These are phyloP conservation scores for Octodon degus DNA, from an alignment of 2,113 vertebrate genomes.

Conservation along the genomic window DNA sequence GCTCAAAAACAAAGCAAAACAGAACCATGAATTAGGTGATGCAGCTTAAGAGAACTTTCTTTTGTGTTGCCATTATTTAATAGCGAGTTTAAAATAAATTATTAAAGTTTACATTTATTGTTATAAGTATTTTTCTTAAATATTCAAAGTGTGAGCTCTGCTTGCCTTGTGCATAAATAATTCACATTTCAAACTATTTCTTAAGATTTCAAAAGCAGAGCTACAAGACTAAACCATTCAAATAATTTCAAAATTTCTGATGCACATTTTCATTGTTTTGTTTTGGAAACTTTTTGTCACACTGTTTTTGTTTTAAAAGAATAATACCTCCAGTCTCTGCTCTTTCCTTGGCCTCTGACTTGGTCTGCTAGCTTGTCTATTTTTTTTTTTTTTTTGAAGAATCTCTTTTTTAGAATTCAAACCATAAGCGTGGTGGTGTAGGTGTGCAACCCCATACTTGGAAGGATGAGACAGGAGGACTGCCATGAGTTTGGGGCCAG, in stretches of 20 bases:
- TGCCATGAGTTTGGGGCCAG: not conserved
- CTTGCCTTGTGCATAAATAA: not conserved
- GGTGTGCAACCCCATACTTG: not conserved
- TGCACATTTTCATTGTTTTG: not conserved
- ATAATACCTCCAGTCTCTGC: not conserved
- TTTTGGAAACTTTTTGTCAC: slow-evolving; percentile 22
- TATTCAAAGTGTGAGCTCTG: not conserved
- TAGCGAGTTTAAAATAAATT: slow-evolving; percentile 1
- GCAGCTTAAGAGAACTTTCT: not conserved
- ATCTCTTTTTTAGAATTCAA: slow-evolving; percentile 3
- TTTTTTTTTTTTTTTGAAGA: not conserved
- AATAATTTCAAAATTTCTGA: not conserved
- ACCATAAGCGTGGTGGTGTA: not conserved
- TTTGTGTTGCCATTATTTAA: slow-evolving; percentile 18
- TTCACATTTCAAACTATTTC: not conserved
- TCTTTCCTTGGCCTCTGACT: not conserved
- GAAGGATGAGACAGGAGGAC: not conserved
- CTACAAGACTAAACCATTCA: not conserved
- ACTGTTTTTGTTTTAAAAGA: slow-evolving; percentile 17
- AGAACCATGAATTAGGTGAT: not conserved
- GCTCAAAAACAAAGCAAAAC: not conserved
- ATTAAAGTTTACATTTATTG: not conserved
- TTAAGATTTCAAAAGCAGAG: not conserved
- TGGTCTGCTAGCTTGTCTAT: not conserved
- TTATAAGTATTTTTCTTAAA: not conserved